phyloP scores from a whole-genome alignment of 2,888 invertebrate species.

The Polia nebulosa region DNA sequence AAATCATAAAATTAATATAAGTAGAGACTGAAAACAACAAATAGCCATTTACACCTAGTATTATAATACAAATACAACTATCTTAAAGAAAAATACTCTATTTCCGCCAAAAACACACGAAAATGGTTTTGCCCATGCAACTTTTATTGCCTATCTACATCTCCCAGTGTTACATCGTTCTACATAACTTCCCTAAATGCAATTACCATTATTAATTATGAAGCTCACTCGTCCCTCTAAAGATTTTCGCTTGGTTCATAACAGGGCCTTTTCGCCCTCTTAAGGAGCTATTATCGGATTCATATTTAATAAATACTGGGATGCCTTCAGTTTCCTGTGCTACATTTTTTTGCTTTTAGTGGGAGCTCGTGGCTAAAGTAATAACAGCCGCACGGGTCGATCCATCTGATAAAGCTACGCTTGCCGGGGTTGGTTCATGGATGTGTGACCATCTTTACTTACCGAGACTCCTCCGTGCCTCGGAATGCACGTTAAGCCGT shows the following conservation, averaged over 20 bases:
- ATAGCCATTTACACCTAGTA: too few relatives aligned
- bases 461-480: too few relatives aligned
- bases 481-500: too few relatives aligned
- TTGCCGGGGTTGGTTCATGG: too few relatives aligned
- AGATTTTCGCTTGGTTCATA: constrained; percentile 45
- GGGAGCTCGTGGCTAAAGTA: too few relatives aligned
- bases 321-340: constrained; percentile 22
- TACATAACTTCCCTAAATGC: constrained; percentile 37
- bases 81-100: too few relatives aligned
- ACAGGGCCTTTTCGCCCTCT: constrained; percentile 33
- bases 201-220: constrained; percentile 59
- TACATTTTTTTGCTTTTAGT: constrained; percentile 4
- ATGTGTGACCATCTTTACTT: too few relatives aligned
- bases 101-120: not conserved
- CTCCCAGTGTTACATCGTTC: constrained; percentile 19
- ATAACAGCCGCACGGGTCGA: too few relatives aligned
- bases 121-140: not conserved
- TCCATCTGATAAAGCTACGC: too few relatives aligned
- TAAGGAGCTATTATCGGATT: constrained; percentile 52
- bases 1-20: too few relatives aligned
- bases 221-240: constrained; percentile 38
- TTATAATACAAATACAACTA: too few relatives aligned
- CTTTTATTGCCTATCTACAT: constrained; percentile 12
- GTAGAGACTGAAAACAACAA: too few relatives aligned
- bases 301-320: constrained; percentile 60